Evolutionary conservation across 2,797 vertebrate genomes (phyloP).

Genomic region (Coracias cyanogaster): DNA sequence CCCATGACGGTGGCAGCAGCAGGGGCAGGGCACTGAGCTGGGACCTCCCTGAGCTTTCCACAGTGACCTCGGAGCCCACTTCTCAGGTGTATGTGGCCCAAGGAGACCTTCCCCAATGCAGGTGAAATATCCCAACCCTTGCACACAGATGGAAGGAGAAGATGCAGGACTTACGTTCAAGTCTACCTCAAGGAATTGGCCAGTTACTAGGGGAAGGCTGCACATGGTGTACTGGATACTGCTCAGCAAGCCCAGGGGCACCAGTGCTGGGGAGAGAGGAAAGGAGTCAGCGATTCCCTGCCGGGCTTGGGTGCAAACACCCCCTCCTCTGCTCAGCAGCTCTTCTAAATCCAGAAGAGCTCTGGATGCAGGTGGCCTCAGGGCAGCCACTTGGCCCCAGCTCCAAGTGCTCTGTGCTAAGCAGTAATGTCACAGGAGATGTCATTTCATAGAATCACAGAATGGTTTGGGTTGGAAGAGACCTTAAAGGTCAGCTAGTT

Average conservation of each 20-base stretch:
- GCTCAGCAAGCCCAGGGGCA: slow-evolving; percentile 68
- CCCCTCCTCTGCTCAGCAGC: neutral
- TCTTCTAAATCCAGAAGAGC: neutral
- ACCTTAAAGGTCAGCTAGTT: neutral
- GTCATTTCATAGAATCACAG: neutral
- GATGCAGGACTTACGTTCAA: slow-evolving; percentile 53
- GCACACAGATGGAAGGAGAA: accelerated
- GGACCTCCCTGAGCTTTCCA: neutral
- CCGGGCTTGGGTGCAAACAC: accelerated
- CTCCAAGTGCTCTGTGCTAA: neutral
- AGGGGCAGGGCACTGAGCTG: neutral
- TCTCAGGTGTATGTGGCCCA: accelerated
- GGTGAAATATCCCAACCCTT: neutral
- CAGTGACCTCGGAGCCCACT: accelerated
- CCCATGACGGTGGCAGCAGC: neutral
- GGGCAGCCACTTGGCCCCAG: neutral
- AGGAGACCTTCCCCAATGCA: neutral
- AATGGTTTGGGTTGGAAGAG: neutral
- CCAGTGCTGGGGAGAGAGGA: slow-evolving; percentile 56
- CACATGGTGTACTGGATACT: slow-evolving; percentile 67
- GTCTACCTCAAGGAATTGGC: slow-evolving; percentile 68
- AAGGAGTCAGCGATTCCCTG: accelerated
- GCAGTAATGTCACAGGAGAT: accelerated
- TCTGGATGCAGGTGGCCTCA: neutral
- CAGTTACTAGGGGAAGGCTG: slow-evolving; percentile 67